Percentiles rank a stretch among this genome's conserved stretches.
These are phyloP conservation scores for Paramormyrops kingsleyae DNA, from an alignment of 2,113 vertebrate species.

Conservation along the genomic window DNA sequence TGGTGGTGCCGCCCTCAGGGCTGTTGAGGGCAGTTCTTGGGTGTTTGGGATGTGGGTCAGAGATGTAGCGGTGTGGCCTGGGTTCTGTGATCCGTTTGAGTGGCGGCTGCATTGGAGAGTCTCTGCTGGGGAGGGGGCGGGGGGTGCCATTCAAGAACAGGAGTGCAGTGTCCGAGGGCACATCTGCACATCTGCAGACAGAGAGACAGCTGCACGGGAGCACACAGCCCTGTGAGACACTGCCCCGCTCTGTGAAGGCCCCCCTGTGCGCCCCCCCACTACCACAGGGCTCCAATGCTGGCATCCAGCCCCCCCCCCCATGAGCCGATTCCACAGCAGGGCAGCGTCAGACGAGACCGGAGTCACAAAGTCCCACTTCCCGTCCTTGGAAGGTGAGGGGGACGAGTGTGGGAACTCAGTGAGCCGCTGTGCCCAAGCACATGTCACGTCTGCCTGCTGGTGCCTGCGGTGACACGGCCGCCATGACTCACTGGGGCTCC, in stretches of 20 bases:
- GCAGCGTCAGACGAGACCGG: neutral
- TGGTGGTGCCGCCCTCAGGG: neutral
- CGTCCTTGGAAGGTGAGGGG: neutral
- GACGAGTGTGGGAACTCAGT: neutral
- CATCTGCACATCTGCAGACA: slow-evolving; percentile 15
- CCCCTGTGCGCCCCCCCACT: neutral
- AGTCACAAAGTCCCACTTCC: neutral
- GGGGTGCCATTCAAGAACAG: neutral
- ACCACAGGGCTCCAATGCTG: neutral
- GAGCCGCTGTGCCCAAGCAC: neutral
- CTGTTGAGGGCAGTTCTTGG: neutral
- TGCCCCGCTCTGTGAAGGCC: neutral
- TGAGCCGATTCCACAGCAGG: neutral
- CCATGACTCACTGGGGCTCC: neutral
- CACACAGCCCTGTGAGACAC: neutral
- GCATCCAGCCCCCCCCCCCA: neutral
- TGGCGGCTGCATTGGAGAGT: neutral
- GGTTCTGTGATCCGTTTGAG: neutral
- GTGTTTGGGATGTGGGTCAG: neutral
- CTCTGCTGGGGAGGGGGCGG: neutral
- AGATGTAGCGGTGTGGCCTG: neutral
- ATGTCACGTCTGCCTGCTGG: neutral
- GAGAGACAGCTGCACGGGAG: slow-evolving; percentile 10
- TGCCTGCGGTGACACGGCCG: neutral
- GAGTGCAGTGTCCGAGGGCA: slow-evolving; percentile 1